phyloP scores from a whole-genome alignment of 2,888 invertebrate species.

The Napeogenes sylphis region DNA sequence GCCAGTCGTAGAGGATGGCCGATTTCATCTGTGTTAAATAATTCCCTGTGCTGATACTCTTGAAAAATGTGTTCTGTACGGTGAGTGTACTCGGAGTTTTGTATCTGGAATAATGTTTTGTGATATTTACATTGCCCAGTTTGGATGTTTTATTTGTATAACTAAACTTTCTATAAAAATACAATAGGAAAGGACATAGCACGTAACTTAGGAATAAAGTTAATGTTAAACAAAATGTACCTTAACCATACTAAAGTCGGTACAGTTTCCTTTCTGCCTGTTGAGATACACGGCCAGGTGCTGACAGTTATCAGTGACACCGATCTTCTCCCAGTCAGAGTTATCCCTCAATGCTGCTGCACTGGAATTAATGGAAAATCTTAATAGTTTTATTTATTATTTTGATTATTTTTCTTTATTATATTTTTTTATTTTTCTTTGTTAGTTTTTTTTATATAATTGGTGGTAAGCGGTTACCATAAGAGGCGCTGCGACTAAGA shows the following conservation, averaged over 20 bases:
- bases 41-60: slow-evolving; percentile 38
- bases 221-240: slow-evolving; percentile 34
- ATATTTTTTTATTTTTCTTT: no score
- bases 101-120: slow-evolving; percentile 42
- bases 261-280: slow-evolving; percentile 52
- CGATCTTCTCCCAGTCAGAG: slow-evolving; percentile 71
- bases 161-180: no score
- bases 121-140: no score
- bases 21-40: slow-evolving; percentile 80
- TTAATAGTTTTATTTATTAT: no score
- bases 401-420: no score
- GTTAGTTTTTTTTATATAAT: no score
- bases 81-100: slow-evolving; percentile 48
- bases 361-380: slow-evolving; percentile 38
- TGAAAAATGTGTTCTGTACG: not conserved
- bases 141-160: no score
- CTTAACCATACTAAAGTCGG: slow-evolving; percentile 48
- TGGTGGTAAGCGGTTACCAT: no score
- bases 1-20: slow-evolving; percentile 81
- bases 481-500: no score
- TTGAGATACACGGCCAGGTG: slow-evolving; percentile 72
- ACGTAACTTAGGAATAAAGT: not conserved
- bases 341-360: slow-evolving; percentile 47
- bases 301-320: slow-evolving; percentile 79
- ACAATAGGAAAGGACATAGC: no score